These are phyloP conservation scores for Drosophila asahinai DNA, from an alignment of 1,140 invertebrate species.

Conservation along the genomic window DNA sequence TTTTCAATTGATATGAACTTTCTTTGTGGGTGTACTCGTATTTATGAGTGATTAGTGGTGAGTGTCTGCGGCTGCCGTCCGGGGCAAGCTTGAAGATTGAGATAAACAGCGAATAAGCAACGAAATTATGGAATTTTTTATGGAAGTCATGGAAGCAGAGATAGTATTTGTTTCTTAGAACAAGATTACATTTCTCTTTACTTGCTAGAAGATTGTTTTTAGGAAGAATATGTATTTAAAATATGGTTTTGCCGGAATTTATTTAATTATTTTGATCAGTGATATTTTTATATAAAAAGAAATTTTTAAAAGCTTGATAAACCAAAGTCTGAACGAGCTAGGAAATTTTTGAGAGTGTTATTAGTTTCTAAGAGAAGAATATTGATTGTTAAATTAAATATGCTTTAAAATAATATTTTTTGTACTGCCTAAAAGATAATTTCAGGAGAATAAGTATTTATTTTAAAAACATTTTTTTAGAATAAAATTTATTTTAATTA, in stretches of 20 bases:
- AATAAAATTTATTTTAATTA: no score
- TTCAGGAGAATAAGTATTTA: no score
- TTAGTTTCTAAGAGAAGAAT: not conserved
- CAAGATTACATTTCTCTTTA: not conserved
- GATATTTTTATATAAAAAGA: not conserved
- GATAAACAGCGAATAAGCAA: slow-evolving; percentile 20
- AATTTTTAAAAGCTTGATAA: no score
- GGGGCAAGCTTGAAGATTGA: slow-evolving; percentile 6
- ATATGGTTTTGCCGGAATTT: not conserved
- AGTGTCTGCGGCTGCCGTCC: slow-evolving; percentile 6
- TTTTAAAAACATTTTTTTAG: no score
- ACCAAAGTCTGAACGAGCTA: not conserved
- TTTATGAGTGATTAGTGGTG: slow-evolving; percentile 1
- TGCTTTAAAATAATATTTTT: no score
- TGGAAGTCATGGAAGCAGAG: not conserved
- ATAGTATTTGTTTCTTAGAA: not conserved
- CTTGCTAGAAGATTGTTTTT: not conserved
- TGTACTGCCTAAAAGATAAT: no score
- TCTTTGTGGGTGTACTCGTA: slow-evolving; percentile 23
- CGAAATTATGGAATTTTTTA: slow-evolving; percentile 25
- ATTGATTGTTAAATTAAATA: no score
- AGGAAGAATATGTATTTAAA: not conserved
- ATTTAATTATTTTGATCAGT: not conserved
- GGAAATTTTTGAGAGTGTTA: not conserved
- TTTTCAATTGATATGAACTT: slow-evolving; percentile 59